A percentile compares a stretch with the other conserved stretches of the same genome.
Evolutionary conservation across 2,888 invertebrate genomes (phyloP).

Genomic region (Xanthia icteritia): DNA sequence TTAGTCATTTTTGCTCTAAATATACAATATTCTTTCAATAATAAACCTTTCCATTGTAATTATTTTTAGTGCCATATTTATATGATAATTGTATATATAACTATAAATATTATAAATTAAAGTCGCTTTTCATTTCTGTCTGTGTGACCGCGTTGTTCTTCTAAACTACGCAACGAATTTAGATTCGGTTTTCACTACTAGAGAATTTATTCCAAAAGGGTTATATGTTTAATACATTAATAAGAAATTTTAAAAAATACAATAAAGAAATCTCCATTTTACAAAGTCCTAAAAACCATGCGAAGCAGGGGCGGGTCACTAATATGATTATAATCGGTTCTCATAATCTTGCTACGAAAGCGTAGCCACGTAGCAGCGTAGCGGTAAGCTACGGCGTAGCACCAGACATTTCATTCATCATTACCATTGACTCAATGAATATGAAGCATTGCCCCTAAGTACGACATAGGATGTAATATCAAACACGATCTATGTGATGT

Average conservation of each 20-base stretch:
- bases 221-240: too few relatives aligned
- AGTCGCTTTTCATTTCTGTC: neutral
- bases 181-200: neutral
- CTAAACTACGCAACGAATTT: neutral
- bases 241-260: too few relatives aligned
- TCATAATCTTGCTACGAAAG: slow-evolving; percentile 18
- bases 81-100: neutral
- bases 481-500: slow-evolving; percentile 50
- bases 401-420: neutral
- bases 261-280: neutral
- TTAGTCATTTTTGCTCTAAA: too few relatives aligned
- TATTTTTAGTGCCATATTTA: neutral
- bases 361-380: slow-evolving; percentile 33
- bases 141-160: neutral
- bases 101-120: neutral
- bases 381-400: slow-evolving; percentile 39
- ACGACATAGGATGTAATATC: slow-evolving; percentile 33
- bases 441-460: neutral
- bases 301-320: neutral
- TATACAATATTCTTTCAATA: too few relatives aligned
- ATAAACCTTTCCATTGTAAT: neutral
- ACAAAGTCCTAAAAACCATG: neutral
- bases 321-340: neutral
- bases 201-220: too few relatives aligned
- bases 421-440: slow-evolving; percentile 9